phyloP scores from a whole-genome alignment of 1,140 invertebrate genomes.

The Drosophila bocqueti region DNA sequence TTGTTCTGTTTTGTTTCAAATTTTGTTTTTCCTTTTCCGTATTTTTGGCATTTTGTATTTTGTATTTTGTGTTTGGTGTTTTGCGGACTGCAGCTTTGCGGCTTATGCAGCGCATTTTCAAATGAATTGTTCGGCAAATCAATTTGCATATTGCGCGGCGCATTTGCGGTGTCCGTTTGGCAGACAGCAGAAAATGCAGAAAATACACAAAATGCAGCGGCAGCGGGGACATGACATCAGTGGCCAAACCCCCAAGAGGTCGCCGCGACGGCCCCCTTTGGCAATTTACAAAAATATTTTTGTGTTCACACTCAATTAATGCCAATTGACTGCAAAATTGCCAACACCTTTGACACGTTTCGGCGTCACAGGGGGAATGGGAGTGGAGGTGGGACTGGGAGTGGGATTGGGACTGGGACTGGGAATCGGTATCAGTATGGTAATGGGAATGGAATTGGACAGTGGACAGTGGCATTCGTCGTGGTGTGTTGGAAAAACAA shows the following conservation, averaged over 20 bases:
- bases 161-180: slow-evolving; percentile 57
- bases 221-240: slow-evolving; percentile 10
- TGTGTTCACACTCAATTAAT: slow-evolving; percentile 84
- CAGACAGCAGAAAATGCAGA: slow-evolving; percentile 1
- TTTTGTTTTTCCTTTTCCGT: neutral
- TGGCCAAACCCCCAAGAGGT: slow-evolving; percentile 17
- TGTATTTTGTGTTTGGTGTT: slow-evolving; percentile 16
- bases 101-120: slow-evolving; percentile 75
- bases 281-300: slow-evolving; percentile 81
- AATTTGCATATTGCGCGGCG: slow-evolving; percentile 80
- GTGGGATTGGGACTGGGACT: neutral
- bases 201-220: neutral
- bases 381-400: neutral
- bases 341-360: slow-evolving; percentile 81
- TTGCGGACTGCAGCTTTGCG: slow-evolving; percentile 58
- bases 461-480: neutral
- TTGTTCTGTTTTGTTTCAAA: neutral
- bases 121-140: slow-evolving; percentile 80
- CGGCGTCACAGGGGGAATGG: neutral
- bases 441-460: neutral
- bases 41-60: slow-evolving; percentile 1
- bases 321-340: slow-evolving; percentile 82
- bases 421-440: neutral
- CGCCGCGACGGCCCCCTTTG: slow-evolving; percentile 6
- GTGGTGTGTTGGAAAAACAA: slow-evolving; percentile 17